Evolutionary conservation across 1,140 invertebrate species (phyloP).

Genomic region (Brachionus paranguensis): DNA sequence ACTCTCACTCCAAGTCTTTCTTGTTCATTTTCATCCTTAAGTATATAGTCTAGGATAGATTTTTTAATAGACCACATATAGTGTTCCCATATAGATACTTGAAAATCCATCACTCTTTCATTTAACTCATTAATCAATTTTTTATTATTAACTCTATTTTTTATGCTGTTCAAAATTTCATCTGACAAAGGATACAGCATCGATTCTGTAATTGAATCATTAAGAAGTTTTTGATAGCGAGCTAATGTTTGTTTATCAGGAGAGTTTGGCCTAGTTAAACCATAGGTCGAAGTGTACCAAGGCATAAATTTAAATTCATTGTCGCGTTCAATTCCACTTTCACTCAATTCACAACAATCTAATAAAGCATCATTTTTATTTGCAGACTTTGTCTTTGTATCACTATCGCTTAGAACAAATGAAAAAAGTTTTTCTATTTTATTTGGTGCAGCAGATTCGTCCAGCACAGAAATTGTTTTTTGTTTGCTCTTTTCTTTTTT

Average conservation of each 20-base stretch:
- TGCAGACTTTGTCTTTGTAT: not conserved
- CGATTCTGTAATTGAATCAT: slow-evolving; percentile 53
- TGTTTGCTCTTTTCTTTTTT: not conserved
- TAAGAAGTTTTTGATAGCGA: slow-evolving; percentile 54
- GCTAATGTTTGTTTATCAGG: slow-evolving; percentile 54
- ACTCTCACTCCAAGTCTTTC: slow-evolving; percentile 61
- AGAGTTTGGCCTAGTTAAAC: slow-evolving; percentile 50
- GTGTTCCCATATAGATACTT: slow-evolving; percentile 60
- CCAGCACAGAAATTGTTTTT: not conserved
- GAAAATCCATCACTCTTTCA: not conserved
- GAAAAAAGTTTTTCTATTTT: slow-evolving; percentile 7
- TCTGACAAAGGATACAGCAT: slow-evolving; percentile 50
- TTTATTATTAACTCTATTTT: not conserved
- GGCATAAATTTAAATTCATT: not conserved
- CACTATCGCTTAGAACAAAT: not conserved
- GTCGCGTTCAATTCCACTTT: not conserved
- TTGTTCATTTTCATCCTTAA: slow-evolving; percentile 65
- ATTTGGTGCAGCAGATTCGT: not conserved
- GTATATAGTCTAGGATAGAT: slow-evolving; percentile 65
- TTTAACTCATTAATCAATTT: slow-evolving; percentile 45
- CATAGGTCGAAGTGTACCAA: not conserved
- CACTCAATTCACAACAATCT: not conserved
- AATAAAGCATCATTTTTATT: not conserved
- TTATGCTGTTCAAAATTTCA: slow-evolving; percentile 42
- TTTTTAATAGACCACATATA: slow-evolving; percentile 63